phyloP scores from a whole-genome alignment of 1,140 invertebrate species.

The Oreohelix idahoensis region DNA sequence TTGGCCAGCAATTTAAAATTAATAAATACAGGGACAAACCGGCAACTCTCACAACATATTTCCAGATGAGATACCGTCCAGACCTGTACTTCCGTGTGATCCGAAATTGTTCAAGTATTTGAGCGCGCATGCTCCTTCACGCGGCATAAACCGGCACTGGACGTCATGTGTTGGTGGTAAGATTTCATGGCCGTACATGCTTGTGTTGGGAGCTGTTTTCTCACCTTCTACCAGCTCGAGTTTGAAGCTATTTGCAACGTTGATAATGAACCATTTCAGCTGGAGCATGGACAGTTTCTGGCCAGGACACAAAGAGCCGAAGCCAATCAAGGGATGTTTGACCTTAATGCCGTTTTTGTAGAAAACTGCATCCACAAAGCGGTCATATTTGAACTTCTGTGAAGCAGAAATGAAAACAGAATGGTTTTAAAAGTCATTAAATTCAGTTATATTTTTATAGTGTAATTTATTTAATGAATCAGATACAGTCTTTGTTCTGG shows the following conservation, averaged over 20 bases:
- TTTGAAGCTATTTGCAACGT: conserved; percentile 63
- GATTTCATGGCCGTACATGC: conserved; percentile 71
- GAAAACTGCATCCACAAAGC: conserved; percentile 68
- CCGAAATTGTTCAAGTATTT: conserved; percentile 27
- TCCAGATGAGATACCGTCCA: background rate
- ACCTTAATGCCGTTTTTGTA: conserved; percentile 66
- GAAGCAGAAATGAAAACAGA: conserved; percentile 37
- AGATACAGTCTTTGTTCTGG: no score
- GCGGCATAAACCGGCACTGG: conserved; percentile 47
- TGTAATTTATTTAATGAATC: no score
- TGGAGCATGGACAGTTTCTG: conserved; percentile 66
- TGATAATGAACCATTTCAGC: conserved; percentile 67
- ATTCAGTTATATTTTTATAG: no score
- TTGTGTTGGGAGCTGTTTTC: conserved; percentile 54
- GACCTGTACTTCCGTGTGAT: background rate
- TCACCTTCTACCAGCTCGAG: conserved; percentile 62
- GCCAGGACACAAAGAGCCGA: conserved; percentile 69
- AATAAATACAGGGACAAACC: no score
- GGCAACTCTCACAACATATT: background rate
- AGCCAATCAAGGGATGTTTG: conserved; percentile 66
- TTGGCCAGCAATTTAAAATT: background rate
- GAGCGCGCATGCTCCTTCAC: conserved; percentile 46
- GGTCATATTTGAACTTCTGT: conserved; percentile 69
- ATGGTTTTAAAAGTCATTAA: no score
- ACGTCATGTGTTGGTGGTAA: conserved; percentile 69